Percentiles rank a stretch among this genome's conserved stretches.
These are phyloP conservation scores for Hydrochoerus hydrochaeris DNA, from an alignment of 2,113 vertebrate species.

Conservation along the genomic window DNA sequence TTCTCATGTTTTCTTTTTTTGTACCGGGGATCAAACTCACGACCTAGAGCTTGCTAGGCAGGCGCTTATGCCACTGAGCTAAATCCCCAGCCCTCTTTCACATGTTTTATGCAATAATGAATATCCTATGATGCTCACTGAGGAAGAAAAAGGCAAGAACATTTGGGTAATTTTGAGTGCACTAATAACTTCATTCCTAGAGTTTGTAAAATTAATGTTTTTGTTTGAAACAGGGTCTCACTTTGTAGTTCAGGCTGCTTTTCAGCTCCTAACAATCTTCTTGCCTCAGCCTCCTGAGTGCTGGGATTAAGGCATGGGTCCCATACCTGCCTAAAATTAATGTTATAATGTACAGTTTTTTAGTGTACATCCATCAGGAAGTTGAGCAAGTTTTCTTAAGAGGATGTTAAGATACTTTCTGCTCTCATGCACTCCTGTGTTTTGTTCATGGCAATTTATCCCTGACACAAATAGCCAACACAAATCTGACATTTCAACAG, in stretches of 20 bases:
- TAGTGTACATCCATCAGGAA: conserved; percentile 95
- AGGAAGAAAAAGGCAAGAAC: conserved; percentile 97
- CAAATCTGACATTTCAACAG: conserved; percentile 95
- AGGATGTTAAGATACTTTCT: conserved; percentile 95
- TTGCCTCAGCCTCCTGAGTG: not conserved
- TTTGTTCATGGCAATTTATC: conserved; percentile 95
- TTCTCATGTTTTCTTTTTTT: too few species aligned
- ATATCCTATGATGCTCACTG: conserved; percentile 97
- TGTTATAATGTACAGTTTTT: conserved; percentile 90
- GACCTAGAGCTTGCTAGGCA: too few species aligned
- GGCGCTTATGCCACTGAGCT: too few species aligned
- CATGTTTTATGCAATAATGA: conserved; percentile 95
- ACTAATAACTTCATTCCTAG: conserved; percentile 95
- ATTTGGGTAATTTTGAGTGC: conserved; percentile 94
- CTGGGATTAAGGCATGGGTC: not conserved
- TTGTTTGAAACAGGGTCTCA: not conserved
- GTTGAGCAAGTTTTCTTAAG: conserved; percentile 94
- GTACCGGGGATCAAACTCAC: too few species aligned
- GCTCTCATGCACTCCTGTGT: conserved; percentile 84
- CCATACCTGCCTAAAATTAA: conserved; percentile 82
- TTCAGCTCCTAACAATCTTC: not conserved
- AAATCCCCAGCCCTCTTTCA: too few species aligned
- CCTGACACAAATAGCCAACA: conserved; percentile 95
- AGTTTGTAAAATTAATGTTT: conserved; percentile 93
- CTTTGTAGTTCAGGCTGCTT: not conserved